phyloP scores from a whole-genome alignment of 2,113 vertebrate genomes.

The Salvelinus sp. region DNA sequence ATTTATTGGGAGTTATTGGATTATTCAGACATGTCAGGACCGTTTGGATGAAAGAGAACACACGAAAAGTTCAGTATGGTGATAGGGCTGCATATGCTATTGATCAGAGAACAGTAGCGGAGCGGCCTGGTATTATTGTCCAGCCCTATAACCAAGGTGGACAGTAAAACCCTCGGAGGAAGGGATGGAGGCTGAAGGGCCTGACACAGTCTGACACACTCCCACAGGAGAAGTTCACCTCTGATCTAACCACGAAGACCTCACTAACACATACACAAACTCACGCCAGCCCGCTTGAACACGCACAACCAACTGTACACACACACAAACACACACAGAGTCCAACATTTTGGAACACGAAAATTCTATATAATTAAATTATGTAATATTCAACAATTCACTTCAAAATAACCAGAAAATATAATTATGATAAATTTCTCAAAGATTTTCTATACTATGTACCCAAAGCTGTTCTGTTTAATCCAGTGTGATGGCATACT shows the following conservation, averaged over 20 bases:
- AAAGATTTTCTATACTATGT: slow-evolving; percentile 2
- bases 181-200: not conserved
- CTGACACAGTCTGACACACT: too few species aligned
- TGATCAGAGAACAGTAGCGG: slow-evolving; percentile 67
- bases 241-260: slow-evolving; percentile 38
- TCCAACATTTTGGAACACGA: not conserved
- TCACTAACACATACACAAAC: slow-evolving; percentile 2
- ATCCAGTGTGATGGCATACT: slow-evolving; percentile 7
- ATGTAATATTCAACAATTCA: too few species aligned
- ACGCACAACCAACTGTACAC: not conserved
- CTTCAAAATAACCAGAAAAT: too few species aligned
- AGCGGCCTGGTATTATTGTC: slow-evolving; percentile 55
- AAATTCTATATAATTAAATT: not conserved
- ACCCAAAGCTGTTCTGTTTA: not conserved
- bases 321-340: too few species aligned
- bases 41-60: slow-evolving; percentile 52
- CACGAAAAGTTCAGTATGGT: slow-evolving; percentile 52
- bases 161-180: slow-evolving; percentile 56
- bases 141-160: slow-evolving; percentile 51
- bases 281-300: not conserved
- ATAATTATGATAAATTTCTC: too few species aligned
- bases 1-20: slow-evolving; percentile 58
- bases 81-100: slow-evolving; percentile 63
- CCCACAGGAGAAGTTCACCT: slow-evolving; percentile 45
- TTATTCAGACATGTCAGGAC: slow-evolving; percentile 64